phyloP scores from a whole-genome alignment of 2,797 vertebrate species.

The Coregonus sp. region DNA sequence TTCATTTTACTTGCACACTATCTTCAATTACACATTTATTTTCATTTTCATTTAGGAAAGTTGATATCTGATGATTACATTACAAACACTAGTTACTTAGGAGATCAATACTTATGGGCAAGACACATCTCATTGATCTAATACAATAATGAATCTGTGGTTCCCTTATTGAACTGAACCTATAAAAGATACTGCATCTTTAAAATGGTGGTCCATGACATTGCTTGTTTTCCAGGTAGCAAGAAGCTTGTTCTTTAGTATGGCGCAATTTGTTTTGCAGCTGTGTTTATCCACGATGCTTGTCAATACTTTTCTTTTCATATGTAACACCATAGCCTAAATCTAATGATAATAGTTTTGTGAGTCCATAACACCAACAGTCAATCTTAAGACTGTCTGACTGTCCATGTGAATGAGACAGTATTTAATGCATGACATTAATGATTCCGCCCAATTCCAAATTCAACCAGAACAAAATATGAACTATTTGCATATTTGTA shows the following conservation, averaged over 20 bases:
- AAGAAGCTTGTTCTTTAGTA: conserved; percentile 31
- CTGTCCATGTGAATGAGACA: conserved; percentile 4
- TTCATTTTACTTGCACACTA: not conserved
- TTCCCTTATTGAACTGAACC: conserved; percentile 50
- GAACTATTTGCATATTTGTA: conserved; percentile 74
- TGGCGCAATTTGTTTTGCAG: conserved; percentile 27
- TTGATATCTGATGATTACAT: not conserved
- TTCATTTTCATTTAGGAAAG: not conserved
- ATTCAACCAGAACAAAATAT: not conserved
- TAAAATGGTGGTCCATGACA: conserved; percentile 79
- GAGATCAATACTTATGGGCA: not conserved
- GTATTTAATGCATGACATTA: conserved; percentile 18
- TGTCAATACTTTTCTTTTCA: not conserved
- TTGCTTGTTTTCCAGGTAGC: conserved; percentile 32
- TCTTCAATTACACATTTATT: no score
- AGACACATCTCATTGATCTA: not conserved
- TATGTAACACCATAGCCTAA: not conserved
- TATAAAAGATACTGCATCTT: conserved; percentile 85
- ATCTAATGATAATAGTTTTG: conserved; percentile 16
- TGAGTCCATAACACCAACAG: conserved; percentile 2
- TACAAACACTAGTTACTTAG: conserved; percentile 3
- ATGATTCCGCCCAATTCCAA: conserved; percentile 2
- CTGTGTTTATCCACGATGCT: conserved; percentile 14
- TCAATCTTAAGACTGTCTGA: not conserved
- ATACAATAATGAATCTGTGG: not conserved